Evolutionary conservation across 92 coral and sea anemone species (phyloP), one percentile per base, ranked within the genome.

Genomic region (Ricordea florida): DNA sequence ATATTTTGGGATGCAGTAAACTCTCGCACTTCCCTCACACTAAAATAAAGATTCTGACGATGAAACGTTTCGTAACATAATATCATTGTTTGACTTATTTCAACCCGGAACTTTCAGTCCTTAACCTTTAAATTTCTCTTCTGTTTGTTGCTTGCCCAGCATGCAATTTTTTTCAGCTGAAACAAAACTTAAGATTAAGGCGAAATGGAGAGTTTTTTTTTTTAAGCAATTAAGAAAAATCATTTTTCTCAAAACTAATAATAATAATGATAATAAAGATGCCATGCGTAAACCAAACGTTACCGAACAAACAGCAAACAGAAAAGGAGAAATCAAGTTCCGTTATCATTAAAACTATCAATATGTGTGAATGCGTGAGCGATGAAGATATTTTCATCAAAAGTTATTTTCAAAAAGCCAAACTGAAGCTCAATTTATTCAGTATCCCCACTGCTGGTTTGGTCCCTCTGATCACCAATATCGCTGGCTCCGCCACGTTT

Each of bases 301-400:
- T 6, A 45, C 64, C 52, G 65, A 64, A 69, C 77, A 69, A 69
- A 69, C 77, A 69, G 77, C 77, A 69, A 69, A 67, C 45, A 6
- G 20, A 6, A 6, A 13, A 2, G 2, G 18, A 44, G n/a, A n/a
- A n/a, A n/a, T n/a, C n/a, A n/a, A n/a, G n/a, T n/a, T n/a, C n/a
- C n/a, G n/a, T n/a, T n/a, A n/a, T n/a, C n/a, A n/a, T n/a, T n/a
- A n/a, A n/a, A n/a, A n/a, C n/a, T n/a, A n/a, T n/a, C n/a, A n/a
- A n/a, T n/a, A n/a, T n/a, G n/a, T n/a, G n/a, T n/a, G n/a, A n/a
- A n/a, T n/a, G n/a, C n/a, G n/a, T n/a, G n/a, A n/a, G n/a, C n/a
- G n/a, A n/a, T n/a, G n/a, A n/a, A n/a, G n/a, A n/a, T 44, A 10
- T 44, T 1, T 14, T 14, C 26, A 11, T 48, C 29, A 48, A 48